Conservation (phyloP, 2,888 invertebrate species). For the Drosophila borborema region DNA sequence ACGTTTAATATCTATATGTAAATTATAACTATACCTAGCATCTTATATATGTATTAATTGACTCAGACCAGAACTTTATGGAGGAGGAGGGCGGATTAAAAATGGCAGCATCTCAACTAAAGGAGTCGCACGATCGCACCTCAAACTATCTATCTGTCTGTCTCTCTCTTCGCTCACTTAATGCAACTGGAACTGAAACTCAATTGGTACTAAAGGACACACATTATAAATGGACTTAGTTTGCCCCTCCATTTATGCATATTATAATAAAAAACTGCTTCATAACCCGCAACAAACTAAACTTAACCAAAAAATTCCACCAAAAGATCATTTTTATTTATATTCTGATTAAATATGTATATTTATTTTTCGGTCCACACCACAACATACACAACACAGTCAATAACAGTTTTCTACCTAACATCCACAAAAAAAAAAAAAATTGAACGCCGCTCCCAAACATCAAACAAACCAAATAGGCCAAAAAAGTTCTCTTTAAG, state of each 20-base stretch:
- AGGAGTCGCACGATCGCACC: too few species aligned
- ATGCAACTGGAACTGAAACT: too few species aligned
- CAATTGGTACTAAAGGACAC: too few species aligned
- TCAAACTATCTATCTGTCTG: too few species aligned
- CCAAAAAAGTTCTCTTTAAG: slow-evolving; percentile 55
- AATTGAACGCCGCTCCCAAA: slow-evolving; percentile 74
- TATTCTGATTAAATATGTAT: slow-evolving; percentile 49
- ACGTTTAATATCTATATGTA: too few species aligned
- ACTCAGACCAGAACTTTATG: too few species aligned
- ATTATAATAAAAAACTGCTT: slow-evolving; percentile 38
- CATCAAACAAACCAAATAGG: slow-evolving; percentile 61
- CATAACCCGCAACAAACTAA: slow-evolving; percentile 57
- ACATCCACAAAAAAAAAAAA: slow-evolving; percentile 56
- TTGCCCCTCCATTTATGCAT: too few species aligned
- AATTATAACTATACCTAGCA: too few species aligned
- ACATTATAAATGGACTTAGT: slow-evolving; percentile 12
- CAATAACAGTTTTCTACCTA: slow-evolving; percentile 58
- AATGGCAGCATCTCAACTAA: too few species aligned
- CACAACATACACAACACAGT: slow-evolving; percentile 35
- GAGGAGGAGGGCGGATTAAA: too few species aligned
- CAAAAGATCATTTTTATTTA: slow-evolving; percentile 41
- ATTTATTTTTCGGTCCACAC: slow-evolving; percentile 71
- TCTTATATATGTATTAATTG: too few species aligned
- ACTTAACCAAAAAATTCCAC: slow-evolving; percentile 62
- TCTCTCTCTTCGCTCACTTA: too few species aligned